Conservation (phyloP, 2,113 vertebrate genomes). For the Ciconia maguari region DNA sequence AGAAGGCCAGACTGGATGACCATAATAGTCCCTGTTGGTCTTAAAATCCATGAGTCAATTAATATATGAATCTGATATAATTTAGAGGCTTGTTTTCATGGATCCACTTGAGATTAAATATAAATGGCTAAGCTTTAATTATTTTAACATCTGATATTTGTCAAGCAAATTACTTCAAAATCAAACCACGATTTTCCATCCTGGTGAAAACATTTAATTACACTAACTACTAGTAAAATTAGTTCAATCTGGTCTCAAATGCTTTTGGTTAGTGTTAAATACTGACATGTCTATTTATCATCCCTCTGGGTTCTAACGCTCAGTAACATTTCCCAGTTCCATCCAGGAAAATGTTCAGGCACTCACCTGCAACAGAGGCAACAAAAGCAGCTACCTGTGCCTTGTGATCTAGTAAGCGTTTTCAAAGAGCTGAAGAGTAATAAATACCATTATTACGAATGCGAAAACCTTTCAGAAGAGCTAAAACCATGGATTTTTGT, state of each 20-base stretch:
- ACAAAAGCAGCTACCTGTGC: not conserved
- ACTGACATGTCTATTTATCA: conserved; percentile 4
- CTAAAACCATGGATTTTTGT: not conserved
- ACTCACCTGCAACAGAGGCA: not conserved
- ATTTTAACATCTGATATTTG: conserved; percentile 56
- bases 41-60: conserved; percentile 2
- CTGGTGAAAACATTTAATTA: conserved; percentile 55
- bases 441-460: not conserved
- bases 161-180: conserved; percentile 28
- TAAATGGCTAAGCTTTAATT: conserved; percentile 26
- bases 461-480: not conserved
- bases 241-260: conserved; percentile 29
- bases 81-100: conserved; percentile 13
- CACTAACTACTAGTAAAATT: conserved; percentile 35
- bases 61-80: conserved; percentile 1
- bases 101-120: conserved; percentile 26
- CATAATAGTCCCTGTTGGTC: not conserved
- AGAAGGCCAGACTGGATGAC: not conserved
- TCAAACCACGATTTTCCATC: conserved; percentile 14
- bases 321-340: not conserved
- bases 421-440: not conserved
- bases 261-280: conserved; percentile 38
- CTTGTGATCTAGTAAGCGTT: not conserved
- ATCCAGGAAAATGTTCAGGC: not conserved
- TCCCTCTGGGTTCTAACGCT: not conserved